These are phyloP conservation scores for Lycophotia porphyrea DNA, from an alignment of 2,888 invertebrate genomes.

Conservation along the genomic window DNA sequence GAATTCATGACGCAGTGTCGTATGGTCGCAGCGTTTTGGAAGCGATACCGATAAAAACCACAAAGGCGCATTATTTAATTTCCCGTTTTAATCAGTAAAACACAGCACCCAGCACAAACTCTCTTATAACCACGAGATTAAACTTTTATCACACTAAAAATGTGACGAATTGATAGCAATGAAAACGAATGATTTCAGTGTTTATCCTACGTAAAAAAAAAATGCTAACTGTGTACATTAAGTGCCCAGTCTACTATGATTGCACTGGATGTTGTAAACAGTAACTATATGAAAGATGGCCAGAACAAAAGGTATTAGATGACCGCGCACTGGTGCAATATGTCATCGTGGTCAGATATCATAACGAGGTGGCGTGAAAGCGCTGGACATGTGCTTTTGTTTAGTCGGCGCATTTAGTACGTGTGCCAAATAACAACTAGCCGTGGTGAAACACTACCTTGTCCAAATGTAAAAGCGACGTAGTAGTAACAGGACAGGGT, in stretches of 20 bases:
- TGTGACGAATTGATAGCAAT: constrained; percentile 19
- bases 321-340: constrained; percentile 76
- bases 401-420: constrained; percentile 79
- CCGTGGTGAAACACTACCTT: constrained; percentile 81
- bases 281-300: constrained; percentile 66
- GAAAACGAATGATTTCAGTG: constrained; percentile 18
- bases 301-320: constrained; percentile 71
- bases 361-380: constrained; percentile 85
- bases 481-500: constrained; percentile 70
- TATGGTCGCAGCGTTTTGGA: constrained; percentile 38
- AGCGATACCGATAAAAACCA: constrained; percentile 59
- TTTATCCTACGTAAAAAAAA: constrained; percentile 6
- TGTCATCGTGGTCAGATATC: constrained; percentile 83
- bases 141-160: constrained; percentile 25
- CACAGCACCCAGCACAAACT: constrained; percentile 40
- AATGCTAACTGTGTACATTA: constrained; percentile 8
- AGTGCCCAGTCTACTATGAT: not conserved
- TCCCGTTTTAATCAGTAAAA: constrained; percentile 49
- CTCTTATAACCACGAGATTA: constrained; percentile 24
- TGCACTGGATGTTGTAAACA: constrained; percentile 31
- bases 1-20: constrained; percentile 54
- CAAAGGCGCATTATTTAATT: constrained; percentile 50
- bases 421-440: constrained; percentile 87
- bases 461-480: constrained; percentile 71
- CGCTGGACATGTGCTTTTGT: constrained; percentile 85